phyloP scores from a whole-genome alignment of 2,113 vertebrate species.

The Recurvirostra avosetta region DNA sequence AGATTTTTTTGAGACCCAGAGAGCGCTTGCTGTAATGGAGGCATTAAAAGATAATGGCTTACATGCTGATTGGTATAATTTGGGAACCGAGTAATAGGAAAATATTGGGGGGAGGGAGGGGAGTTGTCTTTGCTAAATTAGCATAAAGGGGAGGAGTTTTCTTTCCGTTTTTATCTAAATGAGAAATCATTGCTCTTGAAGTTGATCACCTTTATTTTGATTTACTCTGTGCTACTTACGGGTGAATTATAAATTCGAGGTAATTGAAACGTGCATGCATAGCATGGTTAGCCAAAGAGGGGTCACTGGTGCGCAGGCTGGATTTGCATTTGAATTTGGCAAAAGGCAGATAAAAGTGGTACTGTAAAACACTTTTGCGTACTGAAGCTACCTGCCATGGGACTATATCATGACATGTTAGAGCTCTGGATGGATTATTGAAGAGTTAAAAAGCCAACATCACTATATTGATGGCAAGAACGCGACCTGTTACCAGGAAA shows the following conservation, averaged over 20 bases:
- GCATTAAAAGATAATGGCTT: constrained; percentile 65
- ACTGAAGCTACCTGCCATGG: neutral
- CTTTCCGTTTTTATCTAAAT: constrained; percentile 31
- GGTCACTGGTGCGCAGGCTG: neutral
- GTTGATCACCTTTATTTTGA: constrained; percentile 36
- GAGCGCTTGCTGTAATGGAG: constrained; percentile 52
- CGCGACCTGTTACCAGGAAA: constrained; percentile 16
- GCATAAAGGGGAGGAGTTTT: constrained; percentile 42
- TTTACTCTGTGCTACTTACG: constrained; percentile 2
- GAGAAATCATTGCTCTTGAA: constrained; percentile 24
- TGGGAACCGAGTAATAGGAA: constrained; percentile 49
- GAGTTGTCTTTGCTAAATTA: constrained; percentile 32
- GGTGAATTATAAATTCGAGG: neutral
- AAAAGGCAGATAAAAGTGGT: constrained; percentile 3
- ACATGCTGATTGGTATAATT: constrained; percentile 66
- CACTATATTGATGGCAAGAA: neutral
- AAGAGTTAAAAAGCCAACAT: neutral
- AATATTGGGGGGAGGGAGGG: constrained; percentile 20
- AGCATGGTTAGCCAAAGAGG: neutral
- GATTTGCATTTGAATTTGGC: constrained; percentile 44
- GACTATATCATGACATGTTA: neutral
- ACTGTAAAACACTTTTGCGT: constrained; percentile 7
- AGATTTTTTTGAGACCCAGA: constrained; percentile 59
- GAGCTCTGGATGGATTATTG: neutral
- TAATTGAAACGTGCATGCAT: neutral